Evolutionary conservation across 2,113 vertebrate species (phyloP), one percentile per base, ranked within the genome.

Genomic region (Greenwoodochromis staneri): DNA sequence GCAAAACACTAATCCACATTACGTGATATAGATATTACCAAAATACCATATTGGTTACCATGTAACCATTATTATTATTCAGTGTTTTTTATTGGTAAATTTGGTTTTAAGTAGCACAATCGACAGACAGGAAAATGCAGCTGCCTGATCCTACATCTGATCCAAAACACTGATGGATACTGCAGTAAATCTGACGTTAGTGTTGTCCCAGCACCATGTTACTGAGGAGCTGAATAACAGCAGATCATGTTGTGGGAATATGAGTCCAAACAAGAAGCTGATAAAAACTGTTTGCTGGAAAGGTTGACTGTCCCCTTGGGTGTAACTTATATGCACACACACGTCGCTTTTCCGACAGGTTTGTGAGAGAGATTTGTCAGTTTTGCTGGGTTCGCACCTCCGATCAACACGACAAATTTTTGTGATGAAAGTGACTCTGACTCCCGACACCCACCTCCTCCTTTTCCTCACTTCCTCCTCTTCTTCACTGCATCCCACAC

Each of bases 351-450:
- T 89, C 57, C 40, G 81, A 51, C 11, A 42, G 66, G 49, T 81
- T 89, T 90, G 81, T 89, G 78, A 57, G 81, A 85, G 84, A 88
- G 84, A 89, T 93, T 94, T 91, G 93, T 94, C 93, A 94, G 92
- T 88, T 93, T 91, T 83, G 84, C 86, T 36, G 89, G 57, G 38
- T 93, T 93, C 91, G 87, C 92, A 93, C 91, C 85, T 94, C 91
- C 57, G 63, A 94, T 92, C 93, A 94, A 85, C 88, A 69, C 38
- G 12, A 85, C 53, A 86, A 85, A 87, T 92, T 55, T 89, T 31
- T 66, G 84, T 91, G 91, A 93, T 24, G 78, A 92, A 93, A 94
- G 88, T 84, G 90, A 93, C 84, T 92, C 84, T 88, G 87, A 89
- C 93, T 92, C 88, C 87, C 66, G 16, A 85, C 83, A 82, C 87